Percentiles rank a stretch among this genome's conserved stretches.
These are phyloP conservation scores for Vanessa atalanta DNA, from an alignment of 1,140 invertebrate species.

Conservation along the genomic window DNA sequence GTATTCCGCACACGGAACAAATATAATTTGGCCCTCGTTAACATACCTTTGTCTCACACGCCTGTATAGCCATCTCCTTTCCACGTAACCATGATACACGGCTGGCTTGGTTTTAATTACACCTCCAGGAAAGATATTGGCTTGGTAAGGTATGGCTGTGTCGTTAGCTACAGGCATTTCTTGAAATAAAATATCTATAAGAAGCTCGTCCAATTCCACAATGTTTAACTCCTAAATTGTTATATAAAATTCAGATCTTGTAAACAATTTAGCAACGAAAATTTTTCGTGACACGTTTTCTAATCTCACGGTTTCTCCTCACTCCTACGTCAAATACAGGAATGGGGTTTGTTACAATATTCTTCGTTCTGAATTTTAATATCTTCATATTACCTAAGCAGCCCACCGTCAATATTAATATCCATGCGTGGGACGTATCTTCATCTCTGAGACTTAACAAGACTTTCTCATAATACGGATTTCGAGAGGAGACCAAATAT, in stretches of 20 bases:
- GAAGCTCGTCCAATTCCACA: background rate
- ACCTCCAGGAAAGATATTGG: slow-evolving; percentile 55
- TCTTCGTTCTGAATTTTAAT: slow-evolving; percentile 45
- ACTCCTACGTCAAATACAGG: slow-evolving; percentile 35
- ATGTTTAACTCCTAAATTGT: background rate
- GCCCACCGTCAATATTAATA: slow-evolving; percentile 40
- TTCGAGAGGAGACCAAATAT: slow-evolving; percentile 49
- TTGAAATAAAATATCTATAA: slow-evolving; percentile 4
- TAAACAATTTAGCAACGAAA: background rate
- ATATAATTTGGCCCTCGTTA: slow-evolving; percentile 68
- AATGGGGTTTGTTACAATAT: slow-evolving; percentile 28
- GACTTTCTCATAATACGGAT: slow-evolving; percentile 47
- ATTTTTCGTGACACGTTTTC: slow-evolving; percentile 27
- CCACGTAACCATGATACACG: slow-evolving; percentile 46
- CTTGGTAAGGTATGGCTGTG: slow-evolving; percentile 34
- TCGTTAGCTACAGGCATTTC: slow-evolving; percentile 12
- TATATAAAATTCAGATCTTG: background rate
- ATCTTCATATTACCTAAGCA: slow-evolving; percentile 46
- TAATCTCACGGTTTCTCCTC: slow-evolving; percentile 28
- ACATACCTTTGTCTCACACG: slow-evolving; percentile 44
- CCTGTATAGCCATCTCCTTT: slow-evolving; percentile 32
- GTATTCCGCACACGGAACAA: slow-evolving; percentile 55
- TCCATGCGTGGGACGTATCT: slow-evolving; percentile 45
- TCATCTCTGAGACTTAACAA: slow-evolving; percentile 39
- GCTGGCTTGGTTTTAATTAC: slow-evolving; percentile 61